Evolutionary conservation across 1,140 invertebrate genomes (phyloP), one percentile per base, ranked within the genome.

Genomic region (Pararge aegeria): DNA sequence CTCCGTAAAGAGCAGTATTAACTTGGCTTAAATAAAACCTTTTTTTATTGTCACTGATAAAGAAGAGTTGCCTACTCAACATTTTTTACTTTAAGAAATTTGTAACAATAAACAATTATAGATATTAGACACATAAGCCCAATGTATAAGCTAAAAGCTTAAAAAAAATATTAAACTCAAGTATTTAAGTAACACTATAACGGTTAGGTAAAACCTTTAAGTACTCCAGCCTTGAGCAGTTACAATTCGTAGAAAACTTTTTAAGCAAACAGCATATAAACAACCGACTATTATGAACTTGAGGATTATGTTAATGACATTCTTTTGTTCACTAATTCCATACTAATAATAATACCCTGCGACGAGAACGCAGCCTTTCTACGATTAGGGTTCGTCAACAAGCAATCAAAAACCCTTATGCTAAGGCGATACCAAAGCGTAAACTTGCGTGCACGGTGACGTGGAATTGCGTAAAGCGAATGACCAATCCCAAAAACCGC

Each of bases 221-320:
- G 38, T 42, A 24, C n/a, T n/a, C n/a, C 1, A 27, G 3, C 1
- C 30, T 12, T 10, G 0, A 20, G 7, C 4, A n/a, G 42, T 18
- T 46, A n/a, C 7, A 18, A 9, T 63, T 53, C 49, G n/a, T 19
- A 49, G 61, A 63, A 63, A 27, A 24, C 30, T 15, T 42, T 42
- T 55, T 29, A 54, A 48, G 15, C 18, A 37, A 70, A 54, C 44
- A 59, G 57, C 55, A 60, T 55, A 59, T 63, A 78, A 78, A 76
- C 67, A 73, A 75, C 64, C 59, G 70, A 73, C 63, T 69, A 65
- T 67, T 29, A 37, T 20, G 29, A 66, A 57, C 68, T 77, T 71
- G 67, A 37, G 70, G 78, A 80, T 80, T 78, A 76, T 48, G 40
- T 51, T 78, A 78, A 81, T 68, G 66, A 68, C 62, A 72, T 72